These are phyloP conservation scores for Amiota minor DNA, from an alignment of 2,888 invertebrate species.

Conservation along the genomic window DNA sequence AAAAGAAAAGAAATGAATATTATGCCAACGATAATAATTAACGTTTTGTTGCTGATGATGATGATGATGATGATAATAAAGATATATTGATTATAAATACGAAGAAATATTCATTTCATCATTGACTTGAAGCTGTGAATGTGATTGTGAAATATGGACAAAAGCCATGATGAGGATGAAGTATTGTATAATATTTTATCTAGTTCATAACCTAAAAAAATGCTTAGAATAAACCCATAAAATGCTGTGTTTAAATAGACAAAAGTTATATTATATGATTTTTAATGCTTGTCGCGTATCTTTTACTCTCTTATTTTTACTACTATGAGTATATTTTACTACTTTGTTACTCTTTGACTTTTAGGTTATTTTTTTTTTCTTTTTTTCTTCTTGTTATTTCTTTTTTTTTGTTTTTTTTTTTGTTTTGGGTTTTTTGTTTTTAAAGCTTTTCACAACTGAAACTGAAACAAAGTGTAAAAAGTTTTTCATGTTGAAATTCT, in stretches of 20 bases:
- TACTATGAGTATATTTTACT: constrained; percentile 5
- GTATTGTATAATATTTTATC: background rate
- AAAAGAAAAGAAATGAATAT: no score
- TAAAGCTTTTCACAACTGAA: background rate
- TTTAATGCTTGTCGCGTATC: background rate
- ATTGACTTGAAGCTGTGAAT: no score
- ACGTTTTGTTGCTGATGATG: background rate
- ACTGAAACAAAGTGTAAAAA: background rate
- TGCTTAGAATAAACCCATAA: no score
- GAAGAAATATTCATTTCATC: no score
- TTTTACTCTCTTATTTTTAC: background rate
- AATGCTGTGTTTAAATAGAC: no score
- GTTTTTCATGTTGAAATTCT: constrained; percentile 24
- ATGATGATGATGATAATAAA: background rate
- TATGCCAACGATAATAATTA: no score
- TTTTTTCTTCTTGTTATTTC: no score
- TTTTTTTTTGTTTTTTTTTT: no score
- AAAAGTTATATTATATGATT: background rate
- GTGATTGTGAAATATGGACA: no score
- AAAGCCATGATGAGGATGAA: background rate
- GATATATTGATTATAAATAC: no score
- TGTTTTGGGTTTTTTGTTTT: background rate
- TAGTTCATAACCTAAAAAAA: constrained; percentile 11
- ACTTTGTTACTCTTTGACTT: no score
- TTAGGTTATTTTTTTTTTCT: no score